These are phyloP conservation scores for Pseudomugil gertrudae DNA, from an alignment of 2,797 vertebrate species.

Conservation along the genomic window DNA sequence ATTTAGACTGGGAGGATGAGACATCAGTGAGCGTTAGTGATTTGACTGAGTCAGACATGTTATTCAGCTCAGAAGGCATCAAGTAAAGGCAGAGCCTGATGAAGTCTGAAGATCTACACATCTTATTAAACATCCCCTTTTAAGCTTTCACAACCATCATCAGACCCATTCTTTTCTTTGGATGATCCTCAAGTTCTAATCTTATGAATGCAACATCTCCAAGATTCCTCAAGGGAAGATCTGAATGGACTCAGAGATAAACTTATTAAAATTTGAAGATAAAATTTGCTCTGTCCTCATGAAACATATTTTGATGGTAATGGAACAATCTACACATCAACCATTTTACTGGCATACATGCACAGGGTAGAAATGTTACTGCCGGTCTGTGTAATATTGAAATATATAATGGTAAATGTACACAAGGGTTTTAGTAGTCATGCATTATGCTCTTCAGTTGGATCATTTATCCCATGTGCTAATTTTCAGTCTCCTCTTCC, in stretches of 20 bases:
- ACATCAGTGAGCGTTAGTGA: constrained; percentile 16
- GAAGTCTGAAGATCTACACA: constrained; percentile 8
- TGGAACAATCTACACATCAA: neutral
- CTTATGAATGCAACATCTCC: neutral
- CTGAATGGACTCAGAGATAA: neutral
- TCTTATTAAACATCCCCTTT: neutral
- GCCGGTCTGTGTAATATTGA: neutral
- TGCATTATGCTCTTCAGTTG: neutral
- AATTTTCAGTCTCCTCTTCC: neutral
- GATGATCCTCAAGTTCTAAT: neutral
- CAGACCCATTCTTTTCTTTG: neutral
- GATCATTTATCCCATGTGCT: neutral
- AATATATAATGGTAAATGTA: neutral
- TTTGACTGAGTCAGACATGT: constrained; percentile 23
- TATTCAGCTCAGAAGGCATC: constrained; percentile 9
- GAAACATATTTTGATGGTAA: neutral
- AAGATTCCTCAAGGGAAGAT: neutral
- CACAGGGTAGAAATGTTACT: neutral
- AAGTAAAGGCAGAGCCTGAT: constrained; percentile 14
- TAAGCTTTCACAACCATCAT: neutral
- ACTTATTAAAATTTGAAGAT: neutral
- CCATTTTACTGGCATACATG: neutral
- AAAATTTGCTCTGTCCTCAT: neutral
- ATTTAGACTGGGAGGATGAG: constrained; percentile 31
- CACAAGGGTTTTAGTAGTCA: neutral